Evolutionary conservation across 1,140 invertebrate genomes (phyloP).

Genomic region (Rhagoletis zephyria): DNA sequence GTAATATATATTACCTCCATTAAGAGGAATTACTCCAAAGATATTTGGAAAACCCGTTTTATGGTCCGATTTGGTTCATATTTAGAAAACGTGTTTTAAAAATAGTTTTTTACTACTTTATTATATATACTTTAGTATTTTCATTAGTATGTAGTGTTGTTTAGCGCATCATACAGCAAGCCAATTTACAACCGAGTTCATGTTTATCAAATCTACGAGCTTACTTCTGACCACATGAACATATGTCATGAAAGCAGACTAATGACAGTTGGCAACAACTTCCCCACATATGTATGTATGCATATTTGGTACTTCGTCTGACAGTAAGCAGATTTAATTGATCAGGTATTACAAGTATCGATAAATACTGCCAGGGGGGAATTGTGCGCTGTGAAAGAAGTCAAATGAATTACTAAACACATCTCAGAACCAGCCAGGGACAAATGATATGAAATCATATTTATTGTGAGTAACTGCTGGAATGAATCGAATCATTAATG

Average conservation of each 20-base stretch:
- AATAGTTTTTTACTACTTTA: no score
- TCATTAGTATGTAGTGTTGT: no score
- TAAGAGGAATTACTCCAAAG: no score
- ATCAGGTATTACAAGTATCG: constrained; percentile 40
- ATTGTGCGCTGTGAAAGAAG: constrained; percentile 7
- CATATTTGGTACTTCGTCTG: neutral
- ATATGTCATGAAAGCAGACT: neutral
- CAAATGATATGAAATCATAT: constrained; percentile 5
- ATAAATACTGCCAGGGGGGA: neutral
- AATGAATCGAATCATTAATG: constrained; percentile 26
- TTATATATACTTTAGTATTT: no score
- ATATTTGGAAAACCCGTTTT: no score
- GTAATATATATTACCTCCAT: no score
- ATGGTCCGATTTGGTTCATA: no score
- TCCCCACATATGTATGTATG: neutral
- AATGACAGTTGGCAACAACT: constrained; percentile 39
- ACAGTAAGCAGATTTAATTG: constrained; percentile 27
- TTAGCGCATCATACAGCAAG: no score
- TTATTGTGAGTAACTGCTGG: neutral
- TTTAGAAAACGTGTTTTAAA: no score
- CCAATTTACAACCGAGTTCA: no score
- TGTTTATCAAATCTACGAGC: neutral
- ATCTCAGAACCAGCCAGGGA: neutral
- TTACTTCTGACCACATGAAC: neutral
- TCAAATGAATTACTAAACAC: constrained; percentile 44